These are phyloP conservation scores for Acipenser oxyrinchus DNA, from an alignment of 2,797 vertebrate species.

Conservation along the genomic window DNA sequence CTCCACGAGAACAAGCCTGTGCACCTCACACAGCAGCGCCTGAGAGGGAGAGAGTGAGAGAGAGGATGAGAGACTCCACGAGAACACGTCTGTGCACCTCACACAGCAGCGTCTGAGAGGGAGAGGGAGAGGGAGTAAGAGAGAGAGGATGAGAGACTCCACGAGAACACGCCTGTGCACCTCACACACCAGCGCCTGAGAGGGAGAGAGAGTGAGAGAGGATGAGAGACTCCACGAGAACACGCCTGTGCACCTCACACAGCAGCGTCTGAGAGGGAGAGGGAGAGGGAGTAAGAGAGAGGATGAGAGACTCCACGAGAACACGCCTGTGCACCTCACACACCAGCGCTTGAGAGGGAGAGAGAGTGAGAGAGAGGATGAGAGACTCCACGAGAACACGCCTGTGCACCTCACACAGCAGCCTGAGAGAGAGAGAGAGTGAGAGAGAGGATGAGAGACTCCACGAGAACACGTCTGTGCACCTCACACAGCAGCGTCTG, in stretches of 20 bases:
- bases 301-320: too few relatives aligned
- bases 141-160: too few relatives aligned
- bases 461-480: constrained; percentile 71
- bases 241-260: constrained; percentile 66
- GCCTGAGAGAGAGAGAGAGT: neutral
- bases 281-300: neutral
- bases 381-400: too few relatives aligned
- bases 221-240: constrained; percentile 61
- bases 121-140: neutral
- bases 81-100: constrained; percentile 76
- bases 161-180: constrained; percentile 65
- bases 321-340: too few relatives aligned
- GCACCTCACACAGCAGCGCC: constrained; percentile 73
- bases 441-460: too few relatives aligned
- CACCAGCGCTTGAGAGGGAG: too few relatives aligned
- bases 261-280: neutral
- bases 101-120: neutral
- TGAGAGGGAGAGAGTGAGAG: constrained; percentile 26
- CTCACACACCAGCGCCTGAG: constrained; percentile 28
- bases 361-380: neutral
- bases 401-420: too few relatives aligned
- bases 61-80: constrained; percentile 60
- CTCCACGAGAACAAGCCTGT: constrained; percentile 72
- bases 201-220: neutral
- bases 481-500: constrained; percentile 74